A percentile compares a stretch with the other conserved stretches of the same genome.
Conservation (phyloP, 2,113 vertebrate genomes). For the Echinops telfairi region DNA sequence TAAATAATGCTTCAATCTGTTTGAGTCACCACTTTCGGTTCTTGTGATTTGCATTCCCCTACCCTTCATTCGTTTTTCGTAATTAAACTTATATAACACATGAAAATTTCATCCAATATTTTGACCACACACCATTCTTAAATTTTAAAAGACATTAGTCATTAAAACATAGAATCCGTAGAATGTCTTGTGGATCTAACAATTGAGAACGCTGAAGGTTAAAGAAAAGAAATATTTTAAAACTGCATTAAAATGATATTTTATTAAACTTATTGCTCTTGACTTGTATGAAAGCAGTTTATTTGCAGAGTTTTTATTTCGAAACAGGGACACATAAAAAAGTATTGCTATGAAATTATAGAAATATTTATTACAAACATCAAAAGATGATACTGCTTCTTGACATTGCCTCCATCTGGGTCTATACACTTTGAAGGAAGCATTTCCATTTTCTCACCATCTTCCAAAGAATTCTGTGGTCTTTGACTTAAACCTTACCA, state of each 20-base stretch:
- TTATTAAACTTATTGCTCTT: not conserved
- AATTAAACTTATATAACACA: slow-evolving; percentile 13
- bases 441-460: no score
- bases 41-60: not conserved
- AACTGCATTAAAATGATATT: slow-evolving; percentile 4
- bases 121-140: not conserved
- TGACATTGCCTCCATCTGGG: no score
- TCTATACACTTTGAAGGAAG: no score
- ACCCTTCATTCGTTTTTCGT: not conserved
- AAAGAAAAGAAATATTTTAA: slow-evolving; percentile 51
- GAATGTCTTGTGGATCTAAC: not conserved
- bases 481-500: no score
- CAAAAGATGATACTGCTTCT: no score
- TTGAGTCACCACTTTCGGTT: not conserved
- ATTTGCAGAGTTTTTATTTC: slow-evolving; percentile 47
- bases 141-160: slow-evolving; percentile 37
- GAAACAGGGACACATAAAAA: no score
- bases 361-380: no score
- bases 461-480: no score
- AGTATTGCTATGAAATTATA: no score
- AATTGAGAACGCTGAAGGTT: not conserved
- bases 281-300: slow-evolving; percentile 3
- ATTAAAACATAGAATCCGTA: slow-evolving; percentile 11
- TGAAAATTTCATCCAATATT: slow-evolving; percentile 35
- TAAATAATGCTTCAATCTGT: not conserved